Evolutionary conservation across 2,888 invertebrate species (phyloP).

Genomic region (Philopedon plagiatum): DNA sequence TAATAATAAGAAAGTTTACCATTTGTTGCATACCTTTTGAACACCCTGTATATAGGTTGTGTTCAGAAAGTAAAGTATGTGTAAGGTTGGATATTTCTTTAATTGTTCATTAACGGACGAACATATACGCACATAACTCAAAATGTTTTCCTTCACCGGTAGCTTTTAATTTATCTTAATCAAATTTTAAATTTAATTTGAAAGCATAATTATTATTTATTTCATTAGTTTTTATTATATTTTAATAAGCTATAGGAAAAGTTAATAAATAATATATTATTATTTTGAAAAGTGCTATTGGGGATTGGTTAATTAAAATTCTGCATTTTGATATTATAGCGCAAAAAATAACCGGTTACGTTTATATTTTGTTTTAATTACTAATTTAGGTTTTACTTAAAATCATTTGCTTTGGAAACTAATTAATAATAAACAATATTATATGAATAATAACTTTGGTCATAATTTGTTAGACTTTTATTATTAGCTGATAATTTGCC

Average conservation of each 20-base stretch:
- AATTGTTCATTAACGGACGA: too few species aligned
- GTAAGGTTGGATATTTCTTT: too few species aligned
- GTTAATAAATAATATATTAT: constrained; percentile 50
- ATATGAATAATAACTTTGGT: constrained; percentile 25
- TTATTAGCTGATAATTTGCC: background rate
- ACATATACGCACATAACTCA: too few species aligned
- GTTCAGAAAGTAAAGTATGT: too few species aligned
- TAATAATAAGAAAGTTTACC: too few species aligned
- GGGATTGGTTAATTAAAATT: constrained; percentile 45
- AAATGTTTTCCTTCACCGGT: too few species aligned
- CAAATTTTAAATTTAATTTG: too few species aligned
- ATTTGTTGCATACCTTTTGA: too few species aligned
- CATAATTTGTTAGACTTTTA: constrained; percentile 4
- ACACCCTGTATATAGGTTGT: too few species aligned
- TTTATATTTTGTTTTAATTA: constrained; percentile 43
- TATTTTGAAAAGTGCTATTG: constrained; percentile 41
- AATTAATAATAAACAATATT: constrained; percentile 46
- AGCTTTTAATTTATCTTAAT: too few species aligned
- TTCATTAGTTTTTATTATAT: constrained; percentile 48
- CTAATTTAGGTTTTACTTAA: constrained; percentile 33
- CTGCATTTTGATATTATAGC: constrained; percentile 46
- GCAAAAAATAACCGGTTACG: constrained; percentile 27
- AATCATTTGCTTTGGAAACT: constrained; percentile 43
- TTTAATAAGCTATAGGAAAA: constrained; percentile 45
- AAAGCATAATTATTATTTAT: constrained; percentile 50